Conservation (phyloP, 2,113 vertebrate genomes). For the Poicephalus gulielmi region DNA sequence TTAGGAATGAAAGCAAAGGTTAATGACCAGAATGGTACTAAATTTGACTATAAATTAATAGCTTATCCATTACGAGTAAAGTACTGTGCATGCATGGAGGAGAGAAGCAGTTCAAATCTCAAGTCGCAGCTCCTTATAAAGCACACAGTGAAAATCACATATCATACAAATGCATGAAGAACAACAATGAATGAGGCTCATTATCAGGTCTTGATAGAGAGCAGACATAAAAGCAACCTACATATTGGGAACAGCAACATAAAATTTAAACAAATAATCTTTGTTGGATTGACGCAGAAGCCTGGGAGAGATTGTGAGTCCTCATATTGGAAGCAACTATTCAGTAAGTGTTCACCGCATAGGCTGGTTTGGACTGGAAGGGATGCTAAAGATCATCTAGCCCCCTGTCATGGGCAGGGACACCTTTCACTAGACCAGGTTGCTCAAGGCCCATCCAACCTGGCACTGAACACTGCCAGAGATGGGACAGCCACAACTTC, state of each 20-base stretch:
- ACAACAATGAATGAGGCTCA: not conserved
- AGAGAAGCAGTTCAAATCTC: not conserved
- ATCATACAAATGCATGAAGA: not conserved
- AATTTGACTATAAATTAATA: conserved; percentile 35
- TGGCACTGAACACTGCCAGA: too few species aligned
- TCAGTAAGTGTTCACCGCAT: not conserved
- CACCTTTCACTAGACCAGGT: not conserved
- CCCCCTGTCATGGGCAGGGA: not conserved
- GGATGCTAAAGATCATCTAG: not conserved
- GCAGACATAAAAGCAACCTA: not conserved
- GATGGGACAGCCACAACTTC: too few species aligned
- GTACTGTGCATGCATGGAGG: not conserved
- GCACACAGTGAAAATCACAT: not conserved
- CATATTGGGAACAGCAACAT: not conserved
- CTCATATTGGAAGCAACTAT: not conserved
- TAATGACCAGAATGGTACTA: not conserved
- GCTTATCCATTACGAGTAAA: conserved; percentile 15
- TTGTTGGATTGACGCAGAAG: not conserved
- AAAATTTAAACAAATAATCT: not conserved
- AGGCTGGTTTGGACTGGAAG: not conserved
- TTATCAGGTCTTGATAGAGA: not conserved
- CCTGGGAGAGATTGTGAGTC: not conserved
- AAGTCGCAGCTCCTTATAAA: not conserved
- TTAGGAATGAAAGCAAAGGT: conserved; percentile 18
- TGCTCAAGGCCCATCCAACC: too few species aligned